Base-by-base conservation (phyloP, 2,113 vertebrate species). In the Anolis carolinensis region DNA sequence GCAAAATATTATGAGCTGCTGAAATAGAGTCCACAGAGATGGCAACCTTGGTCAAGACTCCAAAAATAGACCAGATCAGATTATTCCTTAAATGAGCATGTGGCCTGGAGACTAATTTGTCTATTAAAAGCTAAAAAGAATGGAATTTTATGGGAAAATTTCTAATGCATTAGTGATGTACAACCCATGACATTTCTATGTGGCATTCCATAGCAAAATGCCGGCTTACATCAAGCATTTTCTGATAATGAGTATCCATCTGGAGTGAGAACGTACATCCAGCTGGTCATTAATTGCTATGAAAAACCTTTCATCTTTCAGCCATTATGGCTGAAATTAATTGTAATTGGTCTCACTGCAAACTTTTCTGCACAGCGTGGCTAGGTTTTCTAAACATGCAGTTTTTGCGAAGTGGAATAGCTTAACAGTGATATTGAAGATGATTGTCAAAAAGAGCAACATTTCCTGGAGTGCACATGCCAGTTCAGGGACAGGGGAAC, bases 371-470 rank as follows among this genome's bases (percentile, higher is more conserved):
- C 20, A 1, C 52, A 70, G n/a, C 55, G 1, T 67, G 73, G 50
- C n/a, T 39, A 0, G 7, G 77, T 76, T 75, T 63, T 0, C 1
- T 44, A 9, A 68, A 88, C 71, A 80, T 0, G 0, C 2, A 50
- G 27, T 0, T 1, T 67, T 23, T 82, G 68, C 48, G 89, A 36
- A 27, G 3, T 80, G 81, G 76, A 50, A 34, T 11, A 82, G 52
- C 72, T 74, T 50, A 81, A 72, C 84, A 85, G 73, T n/a, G 83
- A 13, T 63, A 71, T 84, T 89, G 80, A 32, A 80, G 30, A 34
- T 8, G 70, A 5, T 82, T 30, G 81, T 16, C 39, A 50, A 52
- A 59, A n/a, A 65, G 7, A 86, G 39, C 16, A 79, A 34, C 79
- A 50, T 85, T 86, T 84, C 84, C 73, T 25, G 34, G 39, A 1